Conservation (phyloP, 2,113 vertebrate genomes). For the Oostethus manadensis region DNA sequence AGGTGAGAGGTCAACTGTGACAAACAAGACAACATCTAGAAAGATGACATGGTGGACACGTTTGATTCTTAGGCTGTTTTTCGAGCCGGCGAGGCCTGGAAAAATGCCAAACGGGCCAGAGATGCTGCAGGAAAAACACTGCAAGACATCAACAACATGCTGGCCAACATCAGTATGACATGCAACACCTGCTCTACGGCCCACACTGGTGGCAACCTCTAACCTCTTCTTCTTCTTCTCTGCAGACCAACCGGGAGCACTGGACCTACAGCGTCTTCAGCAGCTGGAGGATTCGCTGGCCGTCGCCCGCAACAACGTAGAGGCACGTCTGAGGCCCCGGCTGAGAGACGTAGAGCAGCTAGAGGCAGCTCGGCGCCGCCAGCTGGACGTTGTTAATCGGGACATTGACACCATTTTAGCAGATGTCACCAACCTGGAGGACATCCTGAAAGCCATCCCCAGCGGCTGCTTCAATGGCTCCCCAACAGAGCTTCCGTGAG, state of each 20-base stretch:
- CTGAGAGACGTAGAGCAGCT: conserved; percentile 69
- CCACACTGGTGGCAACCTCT: not conserved
- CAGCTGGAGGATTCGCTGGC: conserved; percentile 53
- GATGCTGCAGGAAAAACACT: conserved; percentile 64
- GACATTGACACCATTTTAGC: conserved; percentile 76
- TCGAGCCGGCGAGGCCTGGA: conserved; percentile 39
- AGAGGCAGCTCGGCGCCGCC: conserved; percentile 59
- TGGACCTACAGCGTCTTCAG: conserved; percentile 71
- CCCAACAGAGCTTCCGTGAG: conserved; percentile 80
- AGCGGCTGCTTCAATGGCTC: conserved; percentile 79
- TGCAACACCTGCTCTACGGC: not conserved
- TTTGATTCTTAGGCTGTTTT: conserved; percentile 38
- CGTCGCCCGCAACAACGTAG: conserved; percentile 55
- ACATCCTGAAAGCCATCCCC: conserved; percentile 78
- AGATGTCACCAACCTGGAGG: conserved; percentile 84
- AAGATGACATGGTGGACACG: not conserved
- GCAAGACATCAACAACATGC: conserved; percentile 64
- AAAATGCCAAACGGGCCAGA: conserved; percentile 55
- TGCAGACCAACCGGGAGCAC: conserved; percentile 63
- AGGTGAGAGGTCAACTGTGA: conserved; percentile 40
- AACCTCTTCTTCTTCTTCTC: not conserved
- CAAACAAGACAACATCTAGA: not conserved
- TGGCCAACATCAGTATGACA: conserved; percentile 73
- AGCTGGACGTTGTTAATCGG: conserved; percentile 57
- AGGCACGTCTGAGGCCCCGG: conserved; percentile 62